phyloP scores from a whole-genome alignment of 2,797 vertebrate genomes.

The Peromyscus attwateri region DNA sequence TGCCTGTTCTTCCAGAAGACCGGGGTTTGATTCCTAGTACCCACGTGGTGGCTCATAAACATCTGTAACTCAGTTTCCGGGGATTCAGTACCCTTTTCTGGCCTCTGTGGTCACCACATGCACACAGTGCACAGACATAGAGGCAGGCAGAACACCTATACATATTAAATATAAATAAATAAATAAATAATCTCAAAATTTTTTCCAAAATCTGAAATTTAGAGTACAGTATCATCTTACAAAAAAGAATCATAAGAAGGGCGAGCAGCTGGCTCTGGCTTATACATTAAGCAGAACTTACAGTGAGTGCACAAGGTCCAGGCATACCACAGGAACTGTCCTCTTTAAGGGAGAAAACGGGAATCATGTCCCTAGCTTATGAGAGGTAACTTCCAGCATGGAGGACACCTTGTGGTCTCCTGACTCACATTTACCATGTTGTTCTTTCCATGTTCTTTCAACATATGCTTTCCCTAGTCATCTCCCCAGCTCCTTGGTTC shows the following conservation, averaged over 20 bases:
- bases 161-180: background rate
- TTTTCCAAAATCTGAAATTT: background rate
- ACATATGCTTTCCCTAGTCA: background rate
- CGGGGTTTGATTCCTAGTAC: background rate
- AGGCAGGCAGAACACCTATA: background rate
- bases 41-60: background rate
- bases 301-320: rapidly evolving
- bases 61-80: background rate
- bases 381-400: background rate
- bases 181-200: background rate
- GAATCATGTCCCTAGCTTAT: background rate
- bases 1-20: background rate
- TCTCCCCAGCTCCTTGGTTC: background rate
- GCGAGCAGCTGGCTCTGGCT: background rate
- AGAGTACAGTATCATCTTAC: background rate
- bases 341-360: background rate
- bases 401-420: background rate
- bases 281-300: background rate
- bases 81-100: background rate
- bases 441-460: slow-evolving; percentile 1
- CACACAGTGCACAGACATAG: background rate
- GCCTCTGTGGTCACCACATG: background rate
- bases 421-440: background rate
- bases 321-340: background rate
- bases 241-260: background rate